Base-by-base conservation (phyloP, 2,113 vertebrate species). In the Hypanus sabinus region DNA sequence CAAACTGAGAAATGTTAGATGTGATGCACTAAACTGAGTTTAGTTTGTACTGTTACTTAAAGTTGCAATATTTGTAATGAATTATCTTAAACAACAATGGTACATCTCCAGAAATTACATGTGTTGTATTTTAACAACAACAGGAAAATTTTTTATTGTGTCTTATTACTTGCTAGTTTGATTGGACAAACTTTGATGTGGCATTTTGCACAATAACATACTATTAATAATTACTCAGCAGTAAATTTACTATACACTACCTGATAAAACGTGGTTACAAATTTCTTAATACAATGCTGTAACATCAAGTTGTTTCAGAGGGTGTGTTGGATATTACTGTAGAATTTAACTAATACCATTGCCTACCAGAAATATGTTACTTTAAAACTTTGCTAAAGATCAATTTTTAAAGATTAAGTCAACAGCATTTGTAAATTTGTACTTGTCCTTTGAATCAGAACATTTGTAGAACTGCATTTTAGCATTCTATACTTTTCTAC, bases 11-110 rank as follows among this genome's bases (percentile, higher is more conserved):
- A 38, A 71, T 92, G 90, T 55, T 71, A 33, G 38, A 75, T 73
- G 91, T 93, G 91, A 93, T 93, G 91, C 91, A 75, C 10, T 93
- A 36, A 93, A 73, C 91, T 75, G 91, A 93, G 68, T 93, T 93
- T 93, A 73, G 91, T 38, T 93, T 71, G 68, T 93, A 38, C 91
- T 73, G 62, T 92, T 68, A 92, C 65, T 71, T 92, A 71, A 22
- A 93, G 6, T 55, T 93, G 33, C 46, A 93, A 68, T n/a, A 68
- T 90, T 90, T 90, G 60, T 90, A 65, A 12, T 60, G 65, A 90
- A 73, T 73, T 93, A 93, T 73, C 36, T 36, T n/a, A 8, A 60
- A 65, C 24, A 93, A 93, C 91, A 93, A 93, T 55, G 91, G 90
- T 55, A 75, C 91, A 38, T 93, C 91, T 93, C 73, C 91, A 93